Evolutionary conservation across 2,113 vertebrate genomes (phyloP).

Genomic region (Rhagologus leucostigma): DNA sequence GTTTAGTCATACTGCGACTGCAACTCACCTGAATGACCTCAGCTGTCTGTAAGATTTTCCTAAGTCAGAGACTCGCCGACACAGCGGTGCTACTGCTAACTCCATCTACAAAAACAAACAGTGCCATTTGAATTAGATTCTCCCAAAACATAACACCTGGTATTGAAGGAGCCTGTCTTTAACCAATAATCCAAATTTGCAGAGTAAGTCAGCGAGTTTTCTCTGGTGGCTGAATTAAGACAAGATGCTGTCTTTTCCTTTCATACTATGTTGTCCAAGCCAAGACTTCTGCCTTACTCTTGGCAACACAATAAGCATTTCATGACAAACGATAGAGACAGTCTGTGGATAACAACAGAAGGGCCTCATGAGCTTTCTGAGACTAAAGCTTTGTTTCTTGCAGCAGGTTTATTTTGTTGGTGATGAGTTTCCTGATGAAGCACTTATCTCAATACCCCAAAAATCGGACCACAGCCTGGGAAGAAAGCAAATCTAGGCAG

Average conservation of each 20-base stretch:
- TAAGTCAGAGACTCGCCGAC: constrained; percentile 90
- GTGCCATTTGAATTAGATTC: neutral
- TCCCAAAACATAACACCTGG: neutral
- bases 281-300: neutral
- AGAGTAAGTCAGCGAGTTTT: neutral
- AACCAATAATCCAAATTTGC: neutral
- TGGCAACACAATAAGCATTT: neutral
- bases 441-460: neutral
- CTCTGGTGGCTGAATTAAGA: neutral
- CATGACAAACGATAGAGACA: neutral
- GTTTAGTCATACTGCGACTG: neutral
- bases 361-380: neutral
- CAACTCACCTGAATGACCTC: constrained; percentile 90
- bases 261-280: neutral
- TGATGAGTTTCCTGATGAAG: neutral
- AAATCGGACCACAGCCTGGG: neutral
- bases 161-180: neutral
- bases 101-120: constrained; percentile 85
- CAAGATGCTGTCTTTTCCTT: neutral
- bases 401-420: neutral
- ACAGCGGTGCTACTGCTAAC: constrained; percentile 90
- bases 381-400: neutral
- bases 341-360: neutral
- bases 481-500: neutral
- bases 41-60: constrained; percentile 92